Evolutionary conservation across 2,888 invertebrate species (phyloP).

Genomic region (Macaria liturata): DNA sequence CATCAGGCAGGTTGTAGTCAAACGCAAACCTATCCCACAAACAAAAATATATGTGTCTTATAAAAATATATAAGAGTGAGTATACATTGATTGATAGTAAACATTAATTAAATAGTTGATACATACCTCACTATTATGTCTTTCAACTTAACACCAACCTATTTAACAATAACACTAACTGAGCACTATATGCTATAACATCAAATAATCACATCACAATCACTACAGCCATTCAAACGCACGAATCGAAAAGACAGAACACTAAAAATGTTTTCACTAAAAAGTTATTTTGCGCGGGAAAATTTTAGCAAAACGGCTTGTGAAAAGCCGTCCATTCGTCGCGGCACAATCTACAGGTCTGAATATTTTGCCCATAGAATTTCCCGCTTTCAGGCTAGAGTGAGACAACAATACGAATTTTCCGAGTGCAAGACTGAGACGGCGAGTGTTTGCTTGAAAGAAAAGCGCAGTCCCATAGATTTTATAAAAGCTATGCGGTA

Average conservation of each 20-base stretch:
- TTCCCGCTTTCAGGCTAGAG: slow-evolving; percentile 61
- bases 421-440: slow-evolving; percentile 44
- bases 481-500: slow-evolving; percentile 39
- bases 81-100: too few relatives aligned
- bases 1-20: too few relatives aligned
- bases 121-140: slow-evolving; percentile 72
- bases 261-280: slow-evolving; percentile 29
- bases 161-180: slow-evolving; percentile 33
- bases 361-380: slow-evolving; percentile 57
- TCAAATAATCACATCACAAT: slow-evolving; percentile 40
- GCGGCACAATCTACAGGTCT: slow-evolving; percentile 76
- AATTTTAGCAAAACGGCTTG: slow-evolving; percentile 37
- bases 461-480: slow-evolving; percentile 52
- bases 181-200: slow-evolving; percentile 8
- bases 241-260: slow-evolving; percentile 20
- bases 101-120: background rate
- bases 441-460: slow-evolving; percentile 40
- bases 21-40: too few relatives aligned
- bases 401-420: slow-evolving; percentile 39
- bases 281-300: slow-evolving; percentile 37
- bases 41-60: too few relatives aligned
- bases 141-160: slow-evolving; percentile 53
- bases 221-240: slow-evolving; percentile 22
- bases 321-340: slow-evolving; percentile 56
- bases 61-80: too few relatives aligned